Percentiles rank a stretch among this genome's conserved stretches.
Conservation (phyloP, 2,797 vertebrate species). For the Sibirionetta formosa region DNA sequence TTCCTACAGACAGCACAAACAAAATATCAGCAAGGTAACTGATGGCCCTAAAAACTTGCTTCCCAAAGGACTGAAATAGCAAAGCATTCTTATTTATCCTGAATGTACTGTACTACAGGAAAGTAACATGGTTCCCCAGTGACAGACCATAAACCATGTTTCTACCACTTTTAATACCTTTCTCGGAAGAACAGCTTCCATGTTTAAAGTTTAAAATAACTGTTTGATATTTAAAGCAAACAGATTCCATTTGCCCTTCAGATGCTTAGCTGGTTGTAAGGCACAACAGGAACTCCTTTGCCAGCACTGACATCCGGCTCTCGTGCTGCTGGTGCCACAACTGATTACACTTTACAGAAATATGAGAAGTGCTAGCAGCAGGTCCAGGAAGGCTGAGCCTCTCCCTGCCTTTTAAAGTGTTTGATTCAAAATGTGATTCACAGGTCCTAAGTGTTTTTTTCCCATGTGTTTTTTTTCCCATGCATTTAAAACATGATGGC, state of each 20-base stretch:
- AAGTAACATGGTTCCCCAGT: background rate
- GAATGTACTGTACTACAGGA: background rate
- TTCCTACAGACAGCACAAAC: background rate
- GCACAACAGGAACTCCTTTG: background rate
- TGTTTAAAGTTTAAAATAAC: constrained; percentile 22
- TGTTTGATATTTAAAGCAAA: constrained; percentile 1
- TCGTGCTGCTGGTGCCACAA: constrained; percentile 3
- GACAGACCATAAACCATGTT: background rate
- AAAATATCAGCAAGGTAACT: background rate
- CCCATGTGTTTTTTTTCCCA: too few species aligned
- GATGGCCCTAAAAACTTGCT: constrained; percentile 4
- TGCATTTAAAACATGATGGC: background rate
- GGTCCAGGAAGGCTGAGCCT: background rate
- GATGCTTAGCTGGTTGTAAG: background rate
- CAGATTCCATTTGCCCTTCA: constrained; percentile 6
- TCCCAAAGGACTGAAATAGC: constrained; percentile 7
- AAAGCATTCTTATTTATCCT: constrained; percentile 20
- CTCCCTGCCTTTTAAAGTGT: background rate
- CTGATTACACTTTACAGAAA: background rate
- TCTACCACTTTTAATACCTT: constrained; percentile 12
- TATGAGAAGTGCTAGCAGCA: background rate
- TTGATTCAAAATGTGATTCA: background rate
- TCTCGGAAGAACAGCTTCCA: background rate
- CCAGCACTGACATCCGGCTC: accelerated
- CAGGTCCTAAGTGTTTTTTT: background rate